A percentile compares a stretch with the other conserved stretches of the same genome.
phyloP scores from a whole-genome alignment of 2,888 invertebrate species.

The Neelides folsomi region DNA sequence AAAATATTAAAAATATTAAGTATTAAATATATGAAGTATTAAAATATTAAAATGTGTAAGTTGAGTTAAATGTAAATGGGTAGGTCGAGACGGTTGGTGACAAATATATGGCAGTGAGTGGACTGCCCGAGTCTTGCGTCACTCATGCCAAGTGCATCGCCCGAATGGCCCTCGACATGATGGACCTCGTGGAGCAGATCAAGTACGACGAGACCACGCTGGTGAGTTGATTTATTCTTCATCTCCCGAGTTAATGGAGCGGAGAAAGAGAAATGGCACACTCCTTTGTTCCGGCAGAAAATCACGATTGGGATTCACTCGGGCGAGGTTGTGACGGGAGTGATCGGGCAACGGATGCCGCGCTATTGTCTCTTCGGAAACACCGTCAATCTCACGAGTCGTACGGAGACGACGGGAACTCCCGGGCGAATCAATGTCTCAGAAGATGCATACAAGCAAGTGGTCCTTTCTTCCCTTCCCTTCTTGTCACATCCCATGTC shows the following conservation, averaged over 20 bases:
- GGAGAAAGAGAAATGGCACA: background rate
- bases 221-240: conserved; percentile 45
- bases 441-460: conserved; percentile 76
- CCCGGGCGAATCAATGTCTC: conserved; percentile 82
- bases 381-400: conserved; percentile 82
- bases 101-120: conserved; percentile 96
- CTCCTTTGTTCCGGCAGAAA: conserved; percentile 46
- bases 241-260: background rate
- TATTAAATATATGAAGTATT: no score
- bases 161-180: conserved; percentile 80
- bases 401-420: conserved; percentile 82
- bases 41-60: no score
- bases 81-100: conserved; percentile 96
- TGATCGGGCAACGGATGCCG: conserved; percentile 87
- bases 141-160: conserved; percentile 86
- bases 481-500: background rate
- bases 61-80: conserved; percentile 10
- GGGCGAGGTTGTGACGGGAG: conserved; percentile 86
- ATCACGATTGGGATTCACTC: conserved; percentile 90
- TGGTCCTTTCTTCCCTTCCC: background rate
- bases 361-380: conserved; percentile 86
- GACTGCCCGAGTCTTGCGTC: conserved; percentile 77
- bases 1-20: no score
- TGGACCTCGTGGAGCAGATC: conserved; percentile 79
- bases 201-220: conserved; percentile 75